These are phyloP conservation scores for Ichneumon xanthorius DNA, from an alignment of 2,888 invertebrate genomes.

Conservation along the genomic window DNA sequence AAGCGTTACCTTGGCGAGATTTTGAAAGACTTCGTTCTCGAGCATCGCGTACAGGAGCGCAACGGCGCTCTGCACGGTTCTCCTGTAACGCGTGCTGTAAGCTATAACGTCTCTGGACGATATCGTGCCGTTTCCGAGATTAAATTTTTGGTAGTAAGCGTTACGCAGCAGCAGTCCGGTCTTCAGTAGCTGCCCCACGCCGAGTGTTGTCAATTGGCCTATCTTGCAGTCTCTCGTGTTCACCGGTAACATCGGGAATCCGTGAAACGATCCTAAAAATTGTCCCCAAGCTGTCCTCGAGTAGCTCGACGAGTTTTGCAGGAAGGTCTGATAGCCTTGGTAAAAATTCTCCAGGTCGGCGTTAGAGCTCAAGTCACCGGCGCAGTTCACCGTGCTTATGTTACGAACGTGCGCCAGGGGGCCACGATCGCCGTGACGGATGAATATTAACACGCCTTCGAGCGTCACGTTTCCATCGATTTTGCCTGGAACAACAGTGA, in stretches of 20 bases:
- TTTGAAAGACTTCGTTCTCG: conserved; percentile 88
- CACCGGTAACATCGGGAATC: conserved; percentile 91
- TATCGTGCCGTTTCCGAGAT: conserved; percentile 83
- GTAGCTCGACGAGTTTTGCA: conserved; percentile 79
- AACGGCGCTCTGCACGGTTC: conserved; percentile 96
- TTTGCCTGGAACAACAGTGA: conserved; percentile 82
- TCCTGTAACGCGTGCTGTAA: conserved; percentile 93
- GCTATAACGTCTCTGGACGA: conserved; percentile 88
- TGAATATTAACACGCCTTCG: conserved; percentile 91
- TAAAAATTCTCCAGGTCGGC: conserved; percentile 78
- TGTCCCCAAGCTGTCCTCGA: conserved; percentile 88
- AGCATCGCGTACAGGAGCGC: conserved; percentile 92
- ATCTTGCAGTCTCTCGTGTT: conserved; percentile 90
- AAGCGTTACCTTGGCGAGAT: conserved; percentile 87
- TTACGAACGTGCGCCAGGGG: conserved; percentile 93
- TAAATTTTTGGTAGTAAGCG: conserved; percentile 86
- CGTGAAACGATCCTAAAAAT: conserved; percentile 92
- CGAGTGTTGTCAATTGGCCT: conserved; percentile 94
- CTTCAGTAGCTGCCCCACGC: conserved; percentile 92
- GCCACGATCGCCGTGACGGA: conserved; percentile 96
- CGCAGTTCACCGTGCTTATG: conserved; percentile 92
- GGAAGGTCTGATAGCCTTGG: conserved; percentile 78
- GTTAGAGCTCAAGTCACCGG: conserved; percentile 84
- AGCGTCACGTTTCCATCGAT: conserved; percentile 88
- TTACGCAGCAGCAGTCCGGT: conserved; percentile 90